Evolutionary conservation across 2,888 invertebrate species (phyloP).

Genomic region (Xestoiulus laeticollis): DNA sequence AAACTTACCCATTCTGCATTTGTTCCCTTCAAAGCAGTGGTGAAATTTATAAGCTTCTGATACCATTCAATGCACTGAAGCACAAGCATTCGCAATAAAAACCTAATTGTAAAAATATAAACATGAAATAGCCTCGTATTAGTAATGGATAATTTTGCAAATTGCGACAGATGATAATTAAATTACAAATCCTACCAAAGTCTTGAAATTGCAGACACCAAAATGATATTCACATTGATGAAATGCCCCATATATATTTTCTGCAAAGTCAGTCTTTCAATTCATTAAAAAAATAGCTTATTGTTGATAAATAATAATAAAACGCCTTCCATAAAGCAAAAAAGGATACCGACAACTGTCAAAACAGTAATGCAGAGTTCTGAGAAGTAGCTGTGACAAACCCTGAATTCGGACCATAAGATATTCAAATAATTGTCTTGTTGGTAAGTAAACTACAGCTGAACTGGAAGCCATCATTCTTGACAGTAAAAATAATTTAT

Average conservation of each 20-base stretch:
- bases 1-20: neutral
- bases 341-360: neutral
- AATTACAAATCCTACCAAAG: constrained; percentile 24
- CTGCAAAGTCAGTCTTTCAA: neutral
- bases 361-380: neutral
- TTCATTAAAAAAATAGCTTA: neutral
- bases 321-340: neutral
- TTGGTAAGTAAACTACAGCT: neutral
- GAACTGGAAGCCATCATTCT: neutral
- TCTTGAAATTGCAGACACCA: neutral
- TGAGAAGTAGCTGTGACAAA: neutral
- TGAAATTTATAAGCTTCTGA: neutral
- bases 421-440: neutral
- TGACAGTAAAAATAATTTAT: neutral
- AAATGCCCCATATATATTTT: constrained; percentile 29
- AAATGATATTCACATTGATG: neutral
- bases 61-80: neutral
- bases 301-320: neutral
- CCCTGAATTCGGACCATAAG: neutral
- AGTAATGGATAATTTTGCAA: neutral
- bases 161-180: neutral
- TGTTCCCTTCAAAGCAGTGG: neutral
- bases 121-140: neutral
- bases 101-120: neutral
- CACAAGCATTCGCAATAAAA: neutral